Percentiles rank a stretch among this genome's conserved stretches.
Evolutionary conservation across 2,797 vertebrate genomes (phyloP).

Genomic region (Sorex maritimensis): DNA sequence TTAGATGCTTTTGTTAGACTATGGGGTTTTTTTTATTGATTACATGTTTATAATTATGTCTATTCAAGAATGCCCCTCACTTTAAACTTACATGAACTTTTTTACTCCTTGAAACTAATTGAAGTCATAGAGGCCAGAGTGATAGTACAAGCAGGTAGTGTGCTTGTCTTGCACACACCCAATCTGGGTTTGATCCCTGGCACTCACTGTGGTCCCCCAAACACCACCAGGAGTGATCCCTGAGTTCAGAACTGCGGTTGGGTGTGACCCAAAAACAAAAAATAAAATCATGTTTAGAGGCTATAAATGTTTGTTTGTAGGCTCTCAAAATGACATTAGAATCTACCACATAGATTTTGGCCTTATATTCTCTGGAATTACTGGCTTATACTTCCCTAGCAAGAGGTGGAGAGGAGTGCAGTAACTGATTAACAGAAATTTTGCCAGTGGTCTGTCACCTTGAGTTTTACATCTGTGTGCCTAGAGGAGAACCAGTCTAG

Average conservation of each 20-base stretch:
- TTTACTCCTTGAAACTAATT: neutral
- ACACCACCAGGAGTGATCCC: too few relatives aligned
- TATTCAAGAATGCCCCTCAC: slow-evolving; percentile 22
- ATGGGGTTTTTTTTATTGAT: neutral
- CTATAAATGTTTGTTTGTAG: neutral
- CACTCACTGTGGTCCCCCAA: too few relatives aligned
- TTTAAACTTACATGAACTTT: slow-evolving; percentile 31
- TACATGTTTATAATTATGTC: slow-evolving; percentile 16
- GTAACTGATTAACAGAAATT: neutral
- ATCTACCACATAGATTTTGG: neutral
- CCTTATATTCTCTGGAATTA: neutral
- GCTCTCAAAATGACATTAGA: slow-evolving; percentile 45
- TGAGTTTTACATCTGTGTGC: neutral
- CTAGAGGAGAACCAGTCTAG: slow-evolving; percentile 1
- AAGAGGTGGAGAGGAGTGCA: neutral
- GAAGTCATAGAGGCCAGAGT: neutral
- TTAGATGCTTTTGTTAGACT: neutral
- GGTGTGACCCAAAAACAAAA: too few relatives aligned
- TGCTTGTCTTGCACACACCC: too few relatives aligned
- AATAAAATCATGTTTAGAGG: neutral
- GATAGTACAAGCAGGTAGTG: too few relatives aligned
- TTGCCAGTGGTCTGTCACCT: neutral
- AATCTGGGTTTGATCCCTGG: too few relatives aligned
- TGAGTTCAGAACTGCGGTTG: too few relatives aligned
- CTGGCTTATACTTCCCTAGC: neutral